These are phyloP conservation scores for Drosophila sordidapex DNA, from an alignment of 2,888 invertebrate genomes.

Conservation along the genomic window DNA sequence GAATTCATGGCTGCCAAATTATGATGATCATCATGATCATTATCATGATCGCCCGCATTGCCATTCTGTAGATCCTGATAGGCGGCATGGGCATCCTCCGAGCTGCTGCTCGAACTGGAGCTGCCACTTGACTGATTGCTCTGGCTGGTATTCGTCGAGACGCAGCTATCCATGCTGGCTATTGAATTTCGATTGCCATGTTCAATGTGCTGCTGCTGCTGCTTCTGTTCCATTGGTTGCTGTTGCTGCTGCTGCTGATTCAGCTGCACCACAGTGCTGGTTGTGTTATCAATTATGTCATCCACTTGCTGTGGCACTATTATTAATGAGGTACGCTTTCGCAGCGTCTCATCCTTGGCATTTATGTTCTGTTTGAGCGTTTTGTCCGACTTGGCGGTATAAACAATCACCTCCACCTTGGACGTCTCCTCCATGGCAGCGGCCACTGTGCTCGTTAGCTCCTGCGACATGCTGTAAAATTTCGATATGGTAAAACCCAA, in stretches of 20 bases:
- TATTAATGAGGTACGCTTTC: slow-evolving; percentile 84
- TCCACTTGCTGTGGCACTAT: slow-evolving; percentile 82
- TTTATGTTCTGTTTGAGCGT: slow-evolving; percentile 84
- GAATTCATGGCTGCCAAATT: slow-evolving; percentile 43
- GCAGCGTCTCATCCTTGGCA: slow-evolving; percentile 83
- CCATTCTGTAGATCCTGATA: slow-evolving; percentile 84
- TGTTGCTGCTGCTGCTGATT: slow-evolving; percentile 4
- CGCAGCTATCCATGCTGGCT: slow-evolving; percentile 84
- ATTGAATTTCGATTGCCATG: slow-evolving; percentile 82
- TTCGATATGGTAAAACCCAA: slow-evolving; percentile 5
- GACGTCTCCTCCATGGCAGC: slow-evolving; percentile 57
- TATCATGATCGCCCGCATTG: slow-evolving; percentile 64
- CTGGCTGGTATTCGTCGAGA: slow-evolving; percentile 77
- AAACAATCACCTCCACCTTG: slow-evolving; percentile 83
- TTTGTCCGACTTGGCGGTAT: slow-evolving; percentile 83
- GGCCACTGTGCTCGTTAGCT: slow-evolving; percentile 43
- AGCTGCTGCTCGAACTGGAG: slow-evolving; percentile 42
- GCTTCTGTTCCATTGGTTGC: slow-evolving; percentile 37
- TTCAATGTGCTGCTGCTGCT: slow-evolving; percentile 25
- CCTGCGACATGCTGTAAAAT: slow-evolving; percentile 70
- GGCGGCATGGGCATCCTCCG: slow-evolving; percentile 75
- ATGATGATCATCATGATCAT: slow-evolving; percentile 23
- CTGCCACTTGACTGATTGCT: slow-evolving; percentile 69
- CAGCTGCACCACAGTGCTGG: slow-evolving; percentile 21
- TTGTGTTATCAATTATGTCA: slow-evolving; percentile 18